Percentiles rank a stretch among this genome's conserved stretches.
These are phyloP conservation scores for Thaumetopoea pityocampa DNA, from an alignment of 1,140 invertebrate genomes.

Conservation along the genomic window DNA sequence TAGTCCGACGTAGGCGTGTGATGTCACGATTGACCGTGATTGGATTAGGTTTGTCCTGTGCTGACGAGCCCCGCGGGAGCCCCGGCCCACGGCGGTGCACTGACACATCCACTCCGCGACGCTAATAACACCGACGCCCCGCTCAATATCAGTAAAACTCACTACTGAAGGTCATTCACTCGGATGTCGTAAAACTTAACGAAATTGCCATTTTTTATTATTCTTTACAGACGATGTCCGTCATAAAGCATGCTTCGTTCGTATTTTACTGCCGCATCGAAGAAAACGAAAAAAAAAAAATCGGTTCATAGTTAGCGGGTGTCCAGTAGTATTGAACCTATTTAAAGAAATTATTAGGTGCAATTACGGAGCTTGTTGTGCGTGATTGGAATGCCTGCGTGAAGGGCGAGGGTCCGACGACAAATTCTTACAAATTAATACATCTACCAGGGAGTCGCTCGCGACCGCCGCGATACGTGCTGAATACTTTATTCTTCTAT, in stretches of 20 bases:
- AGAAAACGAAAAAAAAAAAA: slow-evolving; percentile 8
- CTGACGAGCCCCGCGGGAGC: slow-evolving; percentile 62
- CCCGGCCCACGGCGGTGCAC: slow-evolving; percentile 46
- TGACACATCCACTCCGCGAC: slow-evolving; percentile 36
- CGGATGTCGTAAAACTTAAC: slow-evolving; percentile 49
- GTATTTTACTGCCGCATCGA: slow-evolving; percentile 10
- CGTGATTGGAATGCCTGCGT: slow-evolving; percentile 69
- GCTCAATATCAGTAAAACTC: slow-evolving; percentile 52
- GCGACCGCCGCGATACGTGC: slow-evolving; percentile 54
- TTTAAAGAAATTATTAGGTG: slow-evolving; percentile 74
- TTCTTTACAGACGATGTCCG: slow-evolving; percentile 31
- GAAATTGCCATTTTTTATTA: slow-evolving; percentile 49
- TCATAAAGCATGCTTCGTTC: slow-evolving; percentile 30
- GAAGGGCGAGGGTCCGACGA: slow-evolving; percentile 54
- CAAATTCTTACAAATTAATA: slow-evolving; percentile 76
- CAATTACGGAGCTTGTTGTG: slow-evolving; percentile 72
- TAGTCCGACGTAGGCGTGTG: slow-evolving; percentile 43
- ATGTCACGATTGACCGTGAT: slow-evolving; percentile 55
- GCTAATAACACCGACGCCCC: slow-evolving; percentile 37
- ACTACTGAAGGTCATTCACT: slow-evolving; percentile 47
- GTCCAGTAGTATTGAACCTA: slow-evolving; percentile 27
- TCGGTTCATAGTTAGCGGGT: background rate
- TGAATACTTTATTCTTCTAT: slow-evolving; percentile 65
- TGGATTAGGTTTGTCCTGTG: slow-evolving; percentile 60
- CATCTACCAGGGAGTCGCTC: slow-evolving; percentile 54